These are phyloP conservation scores for Leptopilina syphax DNA, from an alignment of 2,888 invertebrate species.

Conservation along the genomic window DNA sequence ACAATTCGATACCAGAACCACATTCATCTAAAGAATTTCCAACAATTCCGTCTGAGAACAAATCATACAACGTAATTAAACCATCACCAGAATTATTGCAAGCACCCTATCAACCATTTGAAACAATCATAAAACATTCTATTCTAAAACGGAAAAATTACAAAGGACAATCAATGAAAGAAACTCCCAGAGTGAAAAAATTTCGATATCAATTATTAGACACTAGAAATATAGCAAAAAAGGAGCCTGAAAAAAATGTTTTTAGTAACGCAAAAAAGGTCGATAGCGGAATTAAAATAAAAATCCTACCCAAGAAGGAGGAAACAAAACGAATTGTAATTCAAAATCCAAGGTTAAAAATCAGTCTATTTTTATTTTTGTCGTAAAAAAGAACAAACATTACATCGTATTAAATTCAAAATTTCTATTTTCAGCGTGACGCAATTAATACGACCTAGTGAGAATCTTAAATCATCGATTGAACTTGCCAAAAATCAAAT, in stretches of 20 bases:
- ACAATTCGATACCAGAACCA: constrained; percentile 63
- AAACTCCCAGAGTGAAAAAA: constrained; percentile 57
- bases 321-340: constrained; percentile 66
- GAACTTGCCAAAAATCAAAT: constrained; percentile 63
- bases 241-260: constrained; percentile 54
- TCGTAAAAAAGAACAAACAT: constrained; percentile 11
- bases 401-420: constrained; percentile 26
- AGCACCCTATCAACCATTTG: constrained; percentile 59
- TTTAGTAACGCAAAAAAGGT: constrained; percentile 67
- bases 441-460: constrained; percentile 63
- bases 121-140: constrained; percentile 53
- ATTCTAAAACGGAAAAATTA: constrained; percentile 67
- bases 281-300: constrained; percentile 66
- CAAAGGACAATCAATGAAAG: constrained; percentile 62
- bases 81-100: constrained; percentile 39
- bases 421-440: constrained; percentile 60
- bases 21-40: constrained; percentile 58
- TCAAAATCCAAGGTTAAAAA: constrained; percentile 64
- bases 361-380: constrained; percentile 15
- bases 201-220: constrained; percentile 67
- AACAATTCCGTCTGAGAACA: constrained; percentile 17
- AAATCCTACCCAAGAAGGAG: constrained; percentile 59
- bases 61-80: neutral
- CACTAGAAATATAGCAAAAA: constrained; percentile 61
- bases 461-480: constrained; percentile 66